Conservation (phyloP, 2,113 vertebrate genomes). For the Steatornis caripensis region DNA sequence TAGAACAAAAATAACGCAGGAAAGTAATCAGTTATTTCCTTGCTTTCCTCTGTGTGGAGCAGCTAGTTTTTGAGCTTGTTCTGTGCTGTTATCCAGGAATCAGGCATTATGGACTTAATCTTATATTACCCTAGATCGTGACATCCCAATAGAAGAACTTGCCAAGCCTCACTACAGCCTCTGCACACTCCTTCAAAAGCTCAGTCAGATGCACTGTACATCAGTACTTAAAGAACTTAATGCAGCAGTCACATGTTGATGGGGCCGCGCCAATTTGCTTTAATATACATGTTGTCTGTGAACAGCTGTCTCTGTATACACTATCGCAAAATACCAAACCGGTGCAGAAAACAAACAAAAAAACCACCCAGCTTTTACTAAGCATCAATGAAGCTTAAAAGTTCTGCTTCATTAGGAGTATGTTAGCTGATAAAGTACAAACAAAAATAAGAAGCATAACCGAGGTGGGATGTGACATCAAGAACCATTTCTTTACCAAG, state of each 20-base stretch:
- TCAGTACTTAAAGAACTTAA: not conserved
- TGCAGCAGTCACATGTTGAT: rapidly evolving
- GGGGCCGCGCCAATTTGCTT: not conserved
- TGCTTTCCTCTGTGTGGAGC: not conserved
- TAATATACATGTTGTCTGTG: not conserved
- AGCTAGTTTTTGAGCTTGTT: not conserved
- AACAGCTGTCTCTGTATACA: not conserved
- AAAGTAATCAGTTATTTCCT: not conserved
- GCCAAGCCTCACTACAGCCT: not conserved
- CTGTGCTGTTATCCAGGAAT: not conserved
- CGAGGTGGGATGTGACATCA: too few relatives aligned
- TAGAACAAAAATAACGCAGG: not conserved
- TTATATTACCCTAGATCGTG: not conserved
- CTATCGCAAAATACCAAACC: not conserved
- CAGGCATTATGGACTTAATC: not conserved
- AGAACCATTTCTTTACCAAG: too few relatives aligned
- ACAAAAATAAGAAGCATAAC: too few relatives aligned
- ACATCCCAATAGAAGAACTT: not conserved
- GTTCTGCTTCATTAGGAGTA: too few relatives aligned
- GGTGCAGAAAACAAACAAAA: too few relatives aligned
- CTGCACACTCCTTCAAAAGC: not conserved
- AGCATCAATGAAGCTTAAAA: too few relatives aligned
- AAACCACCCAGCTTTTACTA: too few relatives aligned
- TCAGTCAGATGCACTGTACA: not conserved
- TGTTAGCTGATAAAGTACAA: too few relatives aligned